A percentile compares a stretch with the other conserved stretches of the same genome.
Conservation (phyloP, 2,113 vertebrate genomes). For the Erpornis zantholeuca region DNA sequence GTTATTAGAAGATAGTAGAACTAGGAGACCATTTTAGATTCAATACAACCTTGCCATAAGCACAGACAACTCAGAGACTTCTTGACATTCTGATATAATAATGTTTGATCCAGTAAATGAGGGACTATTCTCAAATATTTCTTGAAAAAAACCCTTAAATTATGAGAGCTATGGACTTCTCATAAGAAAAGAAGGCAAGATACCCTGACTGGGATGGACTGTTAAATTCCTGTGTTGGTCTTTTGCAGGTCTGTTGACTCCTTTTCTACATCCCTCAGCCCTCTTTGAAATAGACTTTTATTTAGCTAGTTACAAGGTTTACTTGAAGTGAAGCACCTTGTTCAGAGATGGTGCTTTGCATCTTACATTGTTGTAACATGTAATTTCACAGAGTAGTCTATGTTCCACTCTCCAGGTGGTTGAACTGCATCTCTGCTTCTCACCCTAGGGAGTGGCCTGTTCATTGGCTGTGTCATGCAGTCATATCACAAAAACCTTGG, state of each 20-base stretch:
- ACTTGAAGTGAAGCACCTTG: neutral
- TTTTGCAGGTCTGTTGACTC: neutral
- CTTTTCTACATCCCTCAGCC: neutral
- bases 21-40: neutral
- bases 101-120: neutral
- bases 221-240: neutral
- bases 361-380: neutral
- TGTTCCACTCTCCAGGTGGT: neutral
- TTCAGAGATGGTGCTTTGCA: neutral
- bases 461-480: conserved; percentile 35
- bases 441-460: conserved; percentile 11
- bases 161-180: neutral
- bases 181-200: neutral
- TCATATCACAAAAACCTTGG: conserved; percentile 47
- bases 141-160: neutral
- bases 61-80: neutral
- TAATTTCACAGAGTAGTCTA: neutral
- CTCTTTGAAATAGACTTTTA: neutral
- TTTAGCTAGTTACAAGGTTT: neutral
- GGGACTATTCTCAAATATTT: neutral
- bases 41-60: neutral
- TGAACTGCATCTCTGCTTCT: conserved; percentile 9
- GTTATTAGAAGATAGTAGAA: neutral
- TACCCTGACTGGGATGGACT: neutral
- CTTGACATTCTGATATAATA: neutral